Conservation (phyloP, 1,140 invertebrate species). For the Druon quercuslanigerum region DNA sequence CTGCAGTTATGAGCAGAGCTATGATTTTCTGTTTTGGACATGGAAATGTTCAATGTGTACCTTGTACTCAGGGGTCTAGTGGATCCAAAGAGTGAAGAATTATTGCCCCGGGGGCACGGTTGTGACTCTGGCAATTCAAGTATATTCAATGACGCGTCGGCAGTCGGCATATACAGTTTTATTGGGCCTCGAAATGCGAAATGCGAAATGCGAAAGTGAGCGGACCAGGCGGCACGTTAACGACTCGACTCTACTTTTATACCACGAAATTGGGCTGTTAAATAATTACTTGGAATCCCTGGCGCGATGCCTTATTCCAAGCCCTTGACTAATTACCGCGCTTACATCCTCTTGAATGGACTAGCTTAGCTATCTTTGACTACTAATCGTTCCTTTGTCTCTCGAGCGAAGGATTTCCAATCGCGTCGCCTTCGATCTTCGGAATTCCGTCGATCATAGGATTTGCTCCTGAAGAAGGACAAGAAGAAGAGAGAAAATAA, state of each 20-base stretch:
- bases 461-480: slow-evolving; percentile 32
- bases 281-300: slow-evolving; percentile 60
- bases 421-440: not conserved
- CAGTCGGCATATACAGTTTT: slow-evolving; percentile 51
- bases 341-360: slow-evolving; percentile 27
- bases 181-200: slow-evolving; percentile 53
- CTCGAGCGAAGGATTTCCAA: slow-evolving; percentile 13
- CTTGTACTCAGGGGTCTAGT: not conserved
- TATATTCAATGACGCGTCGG: slow-evolving; percentile 36
- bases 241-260: slow-evolving; percentile 53
- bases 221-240: slow-evolving; percentile 42
- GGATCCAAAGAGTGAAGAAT: slow-evolving; percentile 3
- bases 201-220: slow-evolving; percentile 45
- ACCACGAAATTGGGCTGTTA: slow-evolving; percentile 65
- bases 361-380: slow-evolving; percentile 1
- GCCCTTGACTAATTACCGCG: slow-evolving; percentile 18
- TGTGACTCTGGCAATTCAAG: slow-evolving; percentile 40
- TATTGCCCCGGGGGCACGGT: slow-evolving; percentile 19
- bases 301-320: slow-evolving; percentile 18
- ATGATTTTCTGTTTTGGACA: slow-evolving; percentile 5
- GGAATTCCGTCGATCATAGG: not conserved
- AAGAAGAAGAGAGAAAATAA: slow-evolving; percentile 1
- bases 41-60: not conserved
- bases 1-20: not conserved
- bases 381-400: slow-evolving; percentile 32